Evolutionary conservation across 2,888 invertebrate genomes (phyloP).

Genomic region (Cyclophora punctaria): DNA sequence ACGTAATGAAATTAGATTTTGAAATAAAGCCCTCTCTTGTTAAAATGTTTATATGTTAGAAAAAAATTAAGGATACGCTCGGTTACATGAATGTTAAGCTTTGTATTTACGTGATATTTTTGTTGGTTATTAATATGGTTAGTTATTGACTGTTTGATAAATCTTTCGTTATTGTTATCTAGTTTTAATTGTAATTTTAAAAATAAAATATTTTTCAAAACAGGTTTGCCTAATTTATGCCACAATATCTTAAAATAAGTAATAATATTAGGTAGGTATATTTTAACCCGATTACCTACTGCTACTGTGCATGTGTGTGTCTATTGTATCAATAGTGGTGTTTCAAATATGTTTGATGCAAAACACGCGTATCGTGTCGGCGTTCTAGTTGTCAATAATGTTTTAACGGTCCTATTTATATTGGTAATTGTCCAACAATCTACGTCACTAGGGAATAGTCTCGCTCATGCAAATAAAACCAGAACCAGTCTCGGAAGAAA

Average conservation of each 20-base stretch:
- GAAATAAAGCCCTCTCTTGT: constrained; percentile 26
- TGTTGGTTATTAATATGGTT: neutral
- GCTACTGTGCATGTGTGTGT: no score
- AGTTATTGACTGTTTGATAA: constrained; percentile 25
- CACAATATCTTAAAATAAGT: neutral
- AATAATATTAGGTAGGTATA: neutral
- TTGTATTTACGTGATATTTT: constrained; percentile 1
- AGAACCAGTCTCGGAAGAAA: constrained; percentile 46
- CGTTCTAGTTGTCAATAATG: constrained; percentile 62
- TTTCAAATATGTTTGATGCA: no score
- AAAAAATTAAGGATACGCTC: neutral
- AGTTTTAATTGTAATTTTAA: constrained; percentile 53
- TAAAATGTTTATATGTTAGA: neutral
- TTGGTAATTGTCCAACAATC: constrained; percentile 68
- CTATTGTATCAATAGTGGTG: no score
- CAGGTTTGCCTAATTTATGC: neutral
- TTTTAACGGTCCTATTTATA: constrained; percentile 61
- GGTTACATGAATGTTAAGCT: no score
- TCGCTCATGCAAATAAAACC: constrained; percentile 29
- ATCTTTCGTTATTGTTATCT: constrained; percentile 58
- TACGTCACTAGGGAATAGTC: constrained; percentile 48
- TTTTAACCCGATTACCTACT: no score
- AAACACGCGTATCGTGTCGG: constrained; percentile 38
- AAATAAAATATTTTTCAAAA: constrained; percentile 9
- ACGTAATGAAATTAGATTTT: constrained; percentile 60